Evolutionary conservation across 2,113 vertebrate species (phyloP).

Genomic region (Toxostoma redivivum): DNA sequence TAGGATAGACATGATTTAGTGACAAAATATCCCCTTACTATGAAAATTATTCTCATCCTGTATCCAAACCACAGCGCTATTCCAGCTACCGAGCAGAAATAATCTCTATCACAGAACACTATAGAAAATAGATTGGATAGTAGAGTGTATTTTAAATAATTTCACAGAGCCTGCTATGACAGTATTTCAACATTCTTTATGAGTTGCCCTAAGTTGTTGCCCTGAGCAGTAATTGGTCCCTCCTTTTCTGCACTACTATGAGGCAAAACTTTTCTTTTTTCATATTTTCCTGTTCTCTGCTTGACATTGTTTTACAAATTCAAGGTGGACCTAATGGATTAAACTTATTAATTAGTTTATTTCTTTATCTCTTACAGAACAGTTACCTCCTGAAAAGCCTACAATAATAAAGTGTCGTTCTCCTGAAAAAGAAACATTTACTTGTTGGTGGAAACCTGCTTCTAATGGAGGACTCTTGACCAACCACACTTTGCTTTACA

Average conservation of each 20-base stretch:
- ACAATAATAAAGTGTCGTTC: conserved; percentile 55
- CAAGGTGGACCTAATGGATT: not conserved
- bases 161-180: not conserved
- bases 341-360: not conserved
- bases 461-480: not conserved
- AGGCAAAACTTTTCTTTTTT: not conserved
- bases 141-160: not conserved
- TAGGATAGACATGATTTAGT: not conserved
- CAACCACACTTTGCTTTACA: conserved; percentile 56
- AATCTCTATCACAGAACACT: not conserved
- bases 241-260: not conserved
- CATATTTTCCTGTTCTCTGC: not conserved
- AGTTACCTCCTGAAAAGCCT: conserved; percentile 39
- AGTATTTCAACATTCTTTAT: not conserved
- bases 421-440: conserved; percentile 63
- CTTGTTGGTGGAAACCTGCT: conserved; percentile 60
- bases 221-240: not conserved
- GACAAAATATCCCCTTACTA: not conserved
- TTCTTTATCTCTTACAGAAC: not conserved
- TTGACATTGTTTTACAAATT: not conserved
- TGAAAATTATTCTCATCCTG: not conserved
- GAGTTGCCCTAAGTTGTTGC: not conserved
- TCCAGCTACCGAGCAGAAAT: not conserved
- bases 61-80: not conserved
- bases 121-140: not conserved